These are phyloP conservation scores for Theretra japonica DNA, from an alignment of 2,888 invertebrate genomes.

Conservation along the genomic window DNA sequence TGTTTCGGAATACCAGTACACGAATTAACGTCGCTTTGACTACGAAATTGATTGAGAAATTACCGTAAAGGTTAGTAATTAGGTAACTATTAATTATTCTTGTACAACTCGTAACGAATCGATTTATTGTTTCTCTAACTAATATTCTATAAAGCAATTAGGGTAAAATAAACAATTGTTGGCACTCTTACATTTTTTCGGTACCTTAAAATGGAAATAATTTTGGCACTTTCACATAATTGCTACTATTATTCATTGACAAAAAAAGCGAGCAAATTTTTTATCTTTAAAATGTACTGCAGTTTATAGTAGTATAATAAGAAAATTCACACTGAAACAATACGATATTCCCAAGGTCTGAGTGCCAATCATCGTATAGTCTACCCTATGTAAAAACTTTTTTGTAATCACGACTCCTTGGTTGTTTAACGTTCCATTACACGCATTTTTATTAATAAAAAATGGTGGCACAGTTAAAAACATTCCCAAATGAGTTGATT, in stretches of 20 bases:
- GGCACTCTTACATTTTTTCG: no score
- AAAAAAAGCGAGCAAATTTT: no score
- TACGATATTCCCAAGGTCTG: no score
- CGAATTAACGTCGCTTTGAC: neutral
- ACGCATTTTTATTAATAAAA: neutral
- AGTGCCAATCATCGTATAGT: no score
- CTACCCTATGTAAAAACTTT: neutral
- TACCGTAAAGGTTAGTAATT: slow-evolving; percentile 14
- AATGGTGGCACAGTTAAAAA: neutral
- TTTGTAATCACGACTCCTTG: neutral
- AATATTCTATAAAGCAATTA: neutral
- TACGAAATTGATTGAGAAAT: slow-evolving; percentile 11
- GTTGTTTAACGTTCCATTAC: slow-evolving; percentile 12
- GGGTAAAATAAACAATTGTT: no score
- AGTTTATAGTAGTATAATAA: no score
- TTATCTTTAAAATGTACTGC: no score
- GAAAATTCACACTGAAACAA: no score
- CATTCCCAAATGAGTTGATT: neutral
- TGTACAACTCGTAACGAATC: slow-evolving; percentile 20
- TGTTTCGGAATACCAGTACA: slow-evolving; percentile 1
- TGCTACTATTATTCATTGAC: no score
- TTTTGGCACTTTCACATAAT: no score
- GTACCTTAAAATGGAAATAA: no score
- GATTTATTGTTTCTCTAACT: slow-evolving; percentile 15
- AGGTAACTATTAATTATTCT: slow-evolving; percentile 16